phyloP scores from a whole-genome alignment of 2,113 vertebrate species.

The Oreochromis spilurus region DNA sequence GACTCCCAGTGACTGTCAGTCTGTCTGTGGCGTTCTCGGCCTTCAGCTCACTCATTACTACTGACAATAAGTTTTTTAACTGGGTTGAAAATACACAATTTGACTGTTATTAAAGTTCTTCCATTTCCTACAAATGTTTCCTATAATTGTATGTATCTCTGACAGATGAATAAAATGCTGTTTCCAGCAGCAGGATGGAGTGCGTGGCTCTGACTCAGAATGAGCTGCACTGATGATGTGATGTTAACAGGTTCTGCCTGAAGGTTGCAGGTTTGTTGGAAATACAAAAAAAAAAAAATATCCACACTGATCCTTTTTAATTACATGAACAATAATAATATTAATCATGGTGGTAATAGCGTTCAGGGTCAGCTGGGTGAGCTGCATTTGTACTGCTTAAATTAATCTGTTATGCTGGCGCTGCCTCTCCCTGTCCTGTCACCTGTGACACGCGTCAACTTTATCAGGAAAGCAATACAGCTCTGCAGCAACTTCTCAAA shows the following conservation, averaged over 20 bases:
- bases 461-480: neutral
- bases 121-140: neutral
- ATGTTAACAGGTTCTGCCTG: neutral
- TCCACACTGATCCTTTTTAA: neutral
- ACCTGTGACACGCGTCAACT: neutral
- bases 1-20: neutral
- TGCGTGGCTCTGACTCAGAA: neutral
- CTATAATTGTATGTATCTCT: neutral
- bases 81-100: neutral
- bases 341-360: neutral
- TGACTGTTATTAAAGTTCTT: neutral
- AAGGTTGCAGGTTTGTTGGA: neutral
- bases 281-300: neutral
- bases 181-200: neutral
- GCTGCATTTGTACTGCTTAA: neutral
- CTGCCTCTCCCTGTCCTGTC: neutral
- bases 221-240: neutral
- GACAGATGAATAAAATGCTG: accelerated
- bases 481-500: neutral
- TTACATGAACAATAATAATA: neutral
- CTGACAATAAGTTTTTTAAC: neutral
- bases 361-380: neutral
- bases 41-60: neutral
- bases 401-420: neutral
- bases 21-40: neutral